Conservation (phyloP, 2,888 invertebrate genomes). For the Pyrocoelia pectoralis region DNA sequence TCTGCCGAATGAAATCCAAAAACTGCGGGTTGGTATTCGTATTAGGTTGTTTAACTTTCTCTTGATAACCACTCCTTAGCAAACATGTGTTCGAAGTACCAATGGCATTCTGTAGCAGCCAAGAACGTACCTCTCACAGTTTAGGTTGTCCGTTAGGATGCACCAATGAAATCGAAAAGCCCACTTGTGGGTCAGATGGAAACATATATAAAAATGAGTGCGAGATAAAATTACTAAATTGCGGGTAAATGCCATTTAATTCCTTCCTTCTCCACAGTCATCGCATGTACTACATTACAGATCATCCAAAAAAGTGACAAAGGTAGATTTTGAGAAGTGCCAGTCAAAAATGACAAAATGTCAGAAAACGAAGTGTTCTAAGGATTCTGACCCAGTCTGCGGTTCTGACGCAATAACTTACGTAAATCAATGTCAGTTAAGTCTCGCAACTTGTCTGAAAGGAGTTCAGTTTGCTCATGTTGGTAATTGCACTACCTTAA, state of each 20-base stretch:
- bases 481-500: conserved; percentile 83
- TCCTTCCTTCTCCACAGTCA: background rate
- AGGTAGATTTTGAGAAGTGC: conserved; percentile 84
- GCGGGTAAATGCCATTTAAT: conserved; percentile 69
- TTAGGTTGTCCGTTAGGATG: conserved; percentile 78
- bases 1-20: conserved; percentile 90
- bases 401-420: conserved; percentile 90
- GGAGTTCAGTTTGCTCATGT: conserved; percentile 89
- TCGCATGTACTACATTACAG: conserved; percentile 13
- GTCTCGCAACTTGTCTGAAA: conserved; percentile 85
- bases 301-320: conserved; percentile 66
- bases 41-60: background rate
- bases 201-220: conserved; percentile 89
- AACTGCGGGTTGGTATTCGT: conserved; percentile 79
- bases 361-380: conserved; percentile 73
- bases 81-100: conserved; percentile 94
- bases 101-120: conserved; percentile 84
- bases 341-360: conserved; percentile 77
- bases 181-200: conserved; percentile 89
- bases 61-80: conserved; percentile 59
- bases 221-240: conserved; percentile 87
- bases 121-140: conserved; percentile 72
- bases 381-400: conserved; percentile 81
- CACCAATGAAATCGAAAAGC: conserved; percentile 72
- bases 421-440: conserved; percentile 81